Evolutionary conservation across 2,888 invertebrate genomes (phyloP).

Genomic region (Himalopsyche kuldschensis): DNA sequence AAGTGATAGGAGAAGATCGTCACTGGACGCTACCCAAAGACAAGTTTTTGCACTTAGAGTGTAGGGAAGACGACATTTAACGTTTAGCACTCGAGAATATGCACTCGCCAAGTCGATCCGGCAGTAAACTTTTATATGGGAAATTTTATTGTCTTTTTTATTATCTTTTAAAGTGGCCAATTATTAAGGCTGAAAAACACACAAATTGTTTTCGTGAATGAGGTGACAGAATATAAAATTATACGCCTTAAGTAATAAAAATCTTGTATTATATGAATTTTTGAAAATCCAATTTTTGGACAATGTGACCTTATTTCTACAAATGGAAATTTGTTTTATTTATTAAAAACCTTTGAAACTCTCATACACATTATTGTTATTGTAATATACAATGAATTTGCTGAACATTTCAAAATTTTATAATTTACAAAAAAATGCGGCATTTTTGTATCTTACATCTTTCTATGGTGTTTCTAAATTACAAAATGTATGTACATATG

Average conservation of each 20-base stretch:
- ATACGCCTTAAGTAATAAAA: not conserved
- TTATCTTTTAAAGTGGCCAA: not conserved
- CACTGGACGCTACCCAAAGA: slow-evolving; percentile 17
- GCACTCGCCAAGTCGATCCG: slow-evolving; percentile 6
- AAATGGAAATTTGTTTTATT: too few species aligned
- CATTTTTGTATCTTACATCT: too few species aligned
- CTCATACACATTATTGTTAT: too few species aligned
- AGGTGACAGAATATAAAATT: not conserved
- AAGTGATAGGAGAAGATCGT: not conserved
- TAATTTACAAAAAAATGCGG: too few species aligned
- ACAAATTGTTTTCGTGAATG: not conserved
- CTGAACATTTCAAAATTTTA: too few species aligned
- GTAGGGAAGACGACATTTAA: slow-evolving; percentile 14
- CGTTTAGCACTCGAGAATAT: slow-evolving; percentile 18
- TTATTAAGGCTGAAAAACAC: not conserved
- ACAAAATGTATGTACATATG: too few species aligned
- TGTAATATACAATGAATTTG: too few species aligned
- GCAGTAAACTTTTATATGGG: slow-evolving; percentile 2
- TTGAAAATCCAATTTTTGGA: too few species aligned
- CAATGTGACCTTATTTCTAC: too few species aligned
- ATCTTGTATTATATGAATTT: not conserved
- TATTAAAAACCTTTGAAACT: too few species aligned
- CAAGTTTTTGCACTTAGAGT: slow-evolving; percentile 36
- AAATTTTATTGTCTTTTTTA: not conserved
- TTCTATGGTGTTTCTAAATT: too few species aligned